phyloP scores from a whole-genome alignment of 2,113 vertebrate genomes.

The Ornithorhynchus anatinus region DNA sequence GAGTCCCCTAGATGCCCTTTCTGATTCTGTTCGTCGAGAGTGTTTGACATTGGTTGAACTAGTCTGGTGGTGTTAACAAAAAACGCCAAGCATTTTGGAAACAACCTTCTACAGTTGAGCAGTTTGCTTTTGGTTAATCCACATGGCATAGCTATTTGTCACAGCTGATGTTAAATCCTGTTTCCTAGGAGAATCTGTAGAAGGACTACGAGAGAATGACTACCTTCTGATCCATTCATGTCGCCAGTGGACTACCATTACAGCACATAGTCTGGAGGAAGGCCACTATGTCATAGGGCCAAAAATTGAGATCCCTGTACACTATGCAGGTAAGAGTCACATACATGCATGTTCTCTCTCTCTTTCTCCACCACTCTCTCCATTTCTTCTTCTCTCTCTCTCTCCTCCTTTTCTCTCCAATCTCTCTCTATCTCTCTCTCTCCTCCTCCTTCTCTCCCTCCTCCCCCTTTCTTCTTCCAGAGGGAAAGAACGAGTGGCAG shows the following conservation, averaged over 20 bases:
- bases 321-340: conserved; percentile 90
- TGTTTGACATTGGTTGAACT: no score
- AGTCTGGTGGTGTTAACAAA: no score
- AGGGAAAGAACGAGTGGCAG: no score
- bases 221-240: conserved; percentile 97
- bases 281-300: conserved; percentile 99
- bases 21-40: no score
- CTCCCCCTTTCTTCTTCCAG: background rate
- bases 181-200: conserved; percentile 87
- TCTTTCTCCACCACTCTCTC: background rate
- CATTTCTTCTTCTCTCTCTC: background rate
- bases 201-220: conserved; percentile 94
- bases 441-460: background rate
- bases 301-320: conserved; percentile 98
- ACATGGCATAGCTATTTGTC: no score
- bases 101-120: no score
- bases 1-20: no score
- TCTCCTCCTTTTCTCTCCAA: background rate
- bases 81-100: no score
- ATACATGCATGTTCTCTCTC: background rate
- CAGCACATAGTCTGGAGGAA: conserved; percentile 97
- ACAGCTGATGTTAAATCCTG: background rate
- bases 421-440: no score
- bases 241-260: conserved; percentile 98
- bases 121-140: no score